These are phyloP conservation scores for Centropristis striata DNA, from an alignment of 2,113 vertebrate species.

Conservation along the genomic window DNA sequence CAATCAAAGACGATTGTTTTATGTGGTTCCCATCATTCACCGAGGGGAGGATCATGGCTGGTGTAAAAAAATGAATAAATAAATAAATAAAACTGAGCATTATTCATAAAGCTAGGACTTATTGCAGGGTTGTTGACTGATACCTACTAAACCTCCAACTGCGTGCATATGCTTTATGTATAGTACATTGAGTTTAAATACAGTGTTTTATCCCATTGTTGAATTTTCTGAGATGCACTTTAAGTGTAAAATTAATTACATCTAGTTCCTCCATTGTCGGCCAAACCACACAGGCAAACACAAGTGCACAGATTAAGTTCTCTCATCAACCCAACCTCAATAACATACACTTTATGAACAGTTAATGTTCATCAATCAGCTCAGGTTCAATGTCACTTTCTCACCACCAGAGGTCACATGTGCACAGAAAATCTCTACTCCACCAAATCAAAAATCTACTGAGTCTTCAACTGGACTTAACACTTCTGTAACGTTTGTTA, in stretches of 20 bases:
- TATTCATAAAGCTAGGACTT: neutral
- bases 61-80: no score
- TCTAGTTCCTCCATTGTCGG: neutral
- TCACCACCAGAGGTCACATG: conserved; percentile 44
- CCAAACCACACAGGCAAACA: neutral
- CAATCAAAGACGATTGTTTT: neutral
- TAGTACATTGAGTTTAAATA: no score
- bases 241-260: neutral
- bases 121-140: neutral
- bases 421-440: neutral
- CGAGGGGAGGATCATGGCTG: no score
- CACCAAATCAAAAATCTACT: neutral
- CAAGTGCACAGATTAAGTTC: neutral
- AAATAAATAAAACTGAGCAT: no score
- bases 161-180: no score
- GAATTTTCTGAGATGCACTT: neutral
- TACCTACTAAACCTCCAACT: no score
- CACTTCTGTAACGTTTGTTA: neutral
- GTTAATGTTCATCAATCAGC: neutral
- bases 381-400: conserved; percentile 8
- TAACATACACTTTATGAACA: neutral
- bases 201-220: neutral
- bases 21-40: no score
- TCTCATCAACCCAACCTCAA: neutral
- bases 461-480: neutral